Evolutionary conservation across 2,888 invertebrate genomes (phyloP), one percentile per base, ranked within the genome.

Genomic region (Xanthorhoe spadicearia): DNA sequence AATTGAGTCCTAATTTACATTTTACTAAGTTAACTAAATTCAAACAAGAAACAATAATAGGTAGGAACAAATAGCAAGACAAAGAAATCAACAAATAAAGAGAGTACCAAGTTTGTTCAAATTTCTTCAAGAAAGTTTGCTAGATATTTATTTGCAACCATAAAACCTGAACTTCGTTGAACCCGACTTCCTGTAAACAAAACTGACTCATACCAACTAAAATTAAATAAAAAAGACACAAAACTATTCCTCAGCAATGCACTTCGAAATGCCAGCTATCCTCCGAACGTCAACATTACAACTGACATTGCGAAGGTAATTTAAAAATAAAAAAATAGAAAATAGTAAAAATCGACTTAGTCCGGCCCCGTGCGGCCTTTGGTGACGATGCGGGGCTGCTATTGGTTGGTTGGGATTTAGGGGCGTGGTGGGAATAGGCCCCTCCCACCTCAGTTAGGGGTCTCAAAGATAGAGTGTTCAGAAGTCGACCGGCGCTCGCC

Each of bases 401-500:
- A 91, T 92, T 92, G 92, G 90, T 51, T 6, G 70, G 46, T 50
- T 57, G 64, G 69, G 77, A 80, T 80, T 74, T 75, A 77, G 73
- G 75, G 92, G 92, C 90, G 93, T 84, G 87, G 89, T 77, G 71
- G 77, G 51, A 28, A 51, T 49, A 66, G 71, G 85, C 84, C 77
- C 87, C 91, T 83, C 93, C 93, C 86, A 80, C 83, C 81, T 75
- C 86, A 69, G 87, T 79, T 86, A 88, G 88, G 90, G 89, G 86
- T 86, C 85, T 84, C 73, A 74, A 77, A 75, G 82, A 80, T 78
- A 77, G 79, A 79, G 85, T 81, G 80, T 77, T 81, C 91, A 92
- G 89, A 92, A 89, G 87, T 88, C 86, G 87, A 83, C 88, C 84
- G 88, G 92, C 93, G 92, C 91, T 90, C 80, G 92, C 81, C 84